Percentiles rank a stretch among this genome's conserved stretches.
phyloP scores from a whole-genome alignment of 1,140 invertebrate species.

The Leptinotarsa texana region DNA sequence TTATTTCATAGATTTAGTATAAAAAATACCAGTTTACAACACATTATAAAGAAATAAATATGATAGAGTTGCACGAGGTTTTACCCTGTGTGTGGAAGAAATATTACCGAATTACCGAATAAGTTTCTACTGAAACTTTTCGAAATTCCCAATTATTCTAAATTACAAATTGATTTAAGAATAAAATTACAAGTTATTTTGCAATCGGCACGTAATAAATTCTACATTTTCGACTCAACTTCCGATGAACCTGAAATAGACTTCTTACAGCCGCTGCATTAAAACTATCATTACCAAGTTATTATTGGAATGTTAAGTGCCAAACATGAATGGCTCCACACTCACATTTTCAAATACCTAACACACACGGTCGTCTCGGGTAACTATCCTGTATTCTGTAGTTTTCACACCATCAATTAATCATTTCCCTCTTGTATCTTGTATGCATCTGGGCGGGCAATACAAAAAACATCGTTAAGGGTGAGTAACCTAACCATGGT shows the following conservation, averaged over 20 bases:
- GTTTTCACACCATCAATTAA: constrained; percentile 1
- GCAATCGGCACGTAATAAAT: neutral
- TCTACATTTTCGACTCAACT: neutral
- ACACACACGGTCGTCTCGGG: neutral
- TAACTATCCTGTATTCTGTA: neutral
- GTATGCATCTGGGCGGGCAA: neutral
- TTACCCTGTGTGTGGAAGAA: too few species aligned
- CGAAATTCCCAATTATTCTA: too few species aligned
- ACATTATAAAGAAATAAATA: too few species aligned
- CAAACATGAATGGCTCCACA: neutral
- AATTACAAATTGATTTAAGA: too few species aligned
- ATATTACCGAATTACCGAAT: too few species aligned
- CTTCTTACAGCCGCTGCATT: neutral
- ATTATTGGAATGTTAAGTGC: constrained; percentile 8
- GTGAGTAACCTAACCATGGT: too few species aligned
- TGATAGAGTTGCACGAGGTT: too few species aligned
- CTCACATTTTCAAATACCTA: neutral
- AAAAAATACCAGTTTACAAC: too few species aligned
- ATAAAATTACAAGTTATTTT: neutral
- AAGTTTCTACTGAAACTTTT: too few species aligned
- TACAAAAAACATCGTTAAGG: too few species aligned
- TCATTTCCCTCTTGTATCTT: neutral
- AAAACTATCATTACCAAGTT: neutral
- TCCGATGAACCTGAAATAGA: neutral
- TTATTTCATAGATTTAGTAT: too few species aligned